Conservation (phyloP, 2,797 vertebrate genomes). For the Cyclopterus lumpus region DNA sequence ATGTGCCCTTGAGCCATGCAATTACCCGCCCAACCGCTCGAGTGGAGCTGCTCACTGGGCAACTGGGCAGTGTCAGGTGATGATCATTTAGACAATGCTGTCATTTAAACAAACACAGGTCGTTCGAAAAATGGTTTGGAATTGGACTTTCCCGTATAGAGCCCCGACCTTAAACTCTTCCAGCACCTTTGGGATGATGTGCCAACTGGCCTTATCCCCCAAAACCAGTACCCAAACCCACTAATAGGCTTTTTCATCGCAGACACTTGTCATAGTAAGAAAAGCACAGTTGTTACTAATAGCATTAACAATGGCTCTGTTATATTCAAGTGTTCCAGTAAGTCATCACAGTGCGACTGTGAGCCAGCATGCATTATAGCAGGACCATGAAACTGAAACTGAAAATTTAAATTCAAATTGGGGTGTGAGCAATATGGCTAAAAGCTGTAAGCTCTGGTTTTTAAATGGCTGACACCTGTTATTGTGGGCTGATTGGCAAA, state of each 20-base stretch:
- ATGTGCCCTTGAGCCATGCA: conserved; percentile 17
- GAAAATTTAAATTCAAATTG: not conserved
- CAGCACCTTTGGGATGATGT: not conserved
- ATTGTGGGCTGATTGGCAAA: conserved; percentile 23
- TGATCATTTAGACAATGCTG: not conserved
- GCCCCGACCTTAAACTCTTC: not conserved
- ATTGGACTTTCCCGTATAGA: not conserved
- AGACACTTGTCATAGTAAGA: not conserved
- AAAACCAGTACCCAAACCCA: not conserved
- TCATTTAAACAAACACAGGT: too few species aligned
- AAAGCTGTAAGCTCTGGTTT: not conserved
- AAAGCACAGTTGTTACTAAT: conserved; percentile 13
- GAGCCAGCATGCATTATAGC: not conserved
- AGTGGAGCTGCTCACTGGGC: not conserved
- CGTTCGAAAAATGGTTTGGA: too few species aligned
- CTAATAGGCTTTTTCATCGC: not conserved
- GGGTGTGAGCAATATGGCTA: not conserved
- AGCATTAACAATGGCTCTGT: conserved; percentile 3
- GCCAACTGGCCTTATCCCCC: not conserved
- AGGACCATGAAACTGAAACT: conserved; percentile 3
- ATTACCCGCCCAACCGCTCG: not conserved
- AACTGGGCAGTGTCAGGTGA: conserved; percentile 8
- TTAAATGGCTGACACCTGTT: conserved; percentile 29
- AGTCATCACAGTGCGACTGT: not conserved
- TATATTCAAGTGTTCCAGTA: not conserved